Percentiles rank a stretch among this genome's conserved stretches.
These are phyloP conservation scores for Prenolepis imparis DNA, from an alignment of 2,888 invertebrate species.

Conservation along the genomic window DNA sequence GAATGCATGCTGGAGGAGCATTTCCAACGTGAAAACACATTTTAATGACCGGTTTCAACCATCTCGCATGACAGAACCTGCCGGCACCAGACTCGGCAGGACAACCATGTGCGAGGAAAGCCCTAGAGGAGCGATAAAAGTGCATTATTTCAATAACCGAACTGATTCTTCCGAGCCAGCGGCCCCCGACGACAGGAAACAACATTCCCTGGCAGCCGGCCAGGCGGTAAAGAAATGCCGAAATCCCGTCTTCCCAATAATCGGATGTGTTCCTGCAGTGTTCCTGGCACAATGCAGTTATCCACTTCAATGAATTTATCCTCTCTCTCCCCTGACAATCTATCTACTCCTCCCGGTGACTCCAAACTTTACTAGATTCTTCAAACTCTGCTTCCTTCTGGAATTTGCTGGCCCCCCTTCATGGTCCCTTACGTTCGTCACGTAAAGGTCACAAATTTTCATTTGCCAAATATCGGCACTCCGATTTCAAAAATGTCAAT, in stretches of 20 bases:
- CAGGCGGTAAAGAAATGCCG: slow-evolving; percentile 82
- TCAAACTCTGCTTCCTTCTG: slow-evolving; percentile 37
- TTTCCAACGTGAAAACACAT: background rate
- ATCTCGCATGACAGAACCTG: slow-evolving; percentile 6
- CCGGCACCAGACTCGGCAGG: slow-evolving; percentile 28
- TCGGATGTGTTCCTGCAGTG: slow-evolving; percentile 85
- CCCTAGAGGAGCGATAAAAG: slow-evolving; percentile 80
- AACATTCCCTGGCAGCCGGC: slow-evolving; percentile 83
- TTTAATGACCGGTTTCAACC: background rate
- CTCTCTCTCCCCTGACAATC: slow-evolving; percentile 71
- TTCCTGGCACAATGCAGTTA: slow-evolving; percentile 85
- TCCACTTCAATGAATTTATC: slow-evolving; percentile 84
- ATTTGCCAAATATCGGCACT: background rate
- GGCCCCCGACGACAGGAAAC: slow-evolving; percentile 84
- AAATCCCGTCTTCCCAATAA: slow-evolving; percentile 84
- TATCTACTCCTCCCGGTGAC: slow-evolving; percentile 30
- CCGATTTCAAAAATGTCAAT: slow-evolving; percentile 1
- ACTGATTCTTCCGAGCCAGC: slow-evolving; percentile 84
- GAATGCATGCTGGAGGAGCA: background rate
- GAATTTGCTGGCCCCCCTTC: background rate
- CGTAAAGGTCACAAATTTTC: background rate
- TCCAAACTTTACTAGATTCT: slow-evolving; percentile 46
- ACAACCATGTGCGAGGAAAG: slow-evolving; percentile 19
- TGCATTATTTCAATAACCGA: slow-evolving; percentile 85
- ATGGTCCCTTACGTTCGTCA: background rate